Conservation (phyloP, 2,888 invertebrate species). For the Ennomos erosarius region DNA sequence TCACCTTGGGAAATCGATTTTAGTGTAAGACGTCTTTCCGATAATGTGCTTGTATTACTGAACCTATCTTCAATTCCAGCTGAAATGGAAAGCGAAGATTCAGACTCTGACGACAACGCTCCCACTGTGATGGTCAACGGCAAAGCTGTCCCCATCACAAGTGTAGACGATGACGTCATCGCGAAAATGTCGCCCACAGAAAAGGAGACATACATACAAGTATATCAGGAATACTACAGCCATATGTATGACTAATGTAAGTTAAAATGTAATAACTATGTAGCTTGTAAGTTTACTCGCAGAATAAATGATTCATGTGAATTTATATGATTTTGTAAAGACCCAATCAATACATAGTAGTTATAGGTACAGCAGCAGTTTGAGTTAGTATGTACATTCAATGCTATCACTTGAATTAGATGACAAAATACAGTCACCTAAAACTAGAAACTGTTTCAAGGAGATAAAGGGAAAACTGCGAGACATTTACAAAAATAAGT, state of each 20-base stretch:
- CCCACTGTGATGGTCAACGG: constrained; percentile 94
- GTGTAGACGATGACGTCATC: constrained; percentile 94
- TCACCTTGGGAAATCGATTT: too few species aligned
- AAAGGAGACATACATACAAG: constrained; percentile 96
- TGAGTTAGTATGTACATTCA: too few species aligned
- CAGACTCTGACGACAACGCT: constrained; percentile 91
- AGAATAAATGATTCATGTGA: constrained; percentile 10
- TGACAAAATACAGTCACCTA: neutral
- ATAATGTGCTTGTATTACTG: too few species aligned
- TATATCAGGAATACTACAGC: constrained; percentile 97
- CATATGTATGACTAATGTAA: constrained; percentile 91
- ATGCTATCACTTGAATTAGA: too few species aligned
- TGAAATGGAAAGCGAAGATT: constrained; percentile 90
- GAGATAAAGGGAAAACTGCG: too few species aligned
- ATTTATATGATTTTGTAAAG: neutral
- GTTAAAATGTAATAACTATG: constrained; percentile 23
- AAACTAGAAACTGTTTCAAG: too few species aligned
- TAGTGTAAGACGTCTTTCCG: too few species aligned
- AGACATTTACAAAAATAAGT: too few species aligned
- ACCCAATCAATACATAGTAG: neutral
- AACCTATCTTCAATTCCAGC: constrained; percentile 65
- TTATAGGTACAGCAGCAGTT: too few species aligned
- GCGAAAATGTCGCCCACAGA: constrained; percentile 96
- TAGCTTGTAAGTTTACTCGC: constrained; percentile 23
- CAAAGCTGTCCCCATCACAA: constrained; percentile 91